Percentiles rank a stretch among this genome's conserved stretches.
phyloP scores from a whole-genome alignment of 2,888 invertebrate genomes.

The Hoplodrina ambigua region DNA sequence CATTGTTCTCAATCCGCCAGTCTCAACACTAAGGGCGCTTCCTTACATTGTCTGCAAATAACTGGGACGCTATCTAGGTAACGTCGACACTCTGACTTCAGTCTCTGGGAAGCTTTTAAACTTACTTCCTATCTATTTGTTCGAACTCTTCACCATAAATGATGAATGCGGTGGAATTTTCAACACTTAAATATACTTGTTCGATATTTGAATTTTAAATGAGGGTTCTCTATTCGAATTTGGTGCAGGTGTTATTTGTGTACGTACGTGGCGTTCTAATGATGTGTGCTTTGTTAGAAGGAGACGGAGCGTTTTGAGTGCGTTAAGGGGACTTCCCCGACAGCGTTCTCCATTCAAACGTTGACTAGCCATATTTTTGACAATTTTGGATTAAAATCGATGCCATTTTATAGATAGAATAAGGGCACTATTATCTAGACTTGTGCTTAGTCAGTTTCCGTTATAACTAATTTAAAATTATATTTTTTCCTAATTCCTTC shows the following conservation, averaged over 20 bases:
- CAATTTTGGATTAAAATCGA: too few species aligned
- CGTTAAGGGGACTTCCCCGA: too few species aligned
- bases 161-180: constrained; percentile 61
- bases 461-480: too few species aligned
- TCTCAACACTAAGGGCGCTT: constrained; percentile 17
- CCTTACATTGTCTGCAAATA: constrained; percentile 29
- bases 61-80: constrained; percentile 37
- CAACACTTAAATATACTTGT: constrained; percentile 71
- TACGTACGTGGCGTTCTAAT: constrained; percentile 4
- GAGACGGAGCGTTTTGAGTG: constrained; percentile 17
- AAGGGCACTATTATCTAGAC: too few species aligned
- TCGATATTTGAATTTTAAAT: constrained; percentile 80
- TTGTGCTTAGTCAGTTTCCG: too few species aligned
- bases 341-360: too few species aligned
- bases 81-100: constrained; percentile 39
- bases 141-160: constrained; percentile 60
- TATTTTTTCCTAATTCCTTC: too few species aligned
- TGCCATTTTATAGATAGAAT: too few species aligned
- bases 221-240: constrained; percentile 53
- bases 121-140: constrained; percentile 64
- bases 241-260: constrained; percentile 50
- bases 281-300: constrained; percentile 27
- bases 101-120: constrained; percentile 58
- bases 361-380: too few species aligned
- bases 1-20: background rate